These are phyloP conservation scores for Saturnia pavonia DNA, from an alignment of 2,888 invertebrate species.

Conservation along the genomic window DNA sequence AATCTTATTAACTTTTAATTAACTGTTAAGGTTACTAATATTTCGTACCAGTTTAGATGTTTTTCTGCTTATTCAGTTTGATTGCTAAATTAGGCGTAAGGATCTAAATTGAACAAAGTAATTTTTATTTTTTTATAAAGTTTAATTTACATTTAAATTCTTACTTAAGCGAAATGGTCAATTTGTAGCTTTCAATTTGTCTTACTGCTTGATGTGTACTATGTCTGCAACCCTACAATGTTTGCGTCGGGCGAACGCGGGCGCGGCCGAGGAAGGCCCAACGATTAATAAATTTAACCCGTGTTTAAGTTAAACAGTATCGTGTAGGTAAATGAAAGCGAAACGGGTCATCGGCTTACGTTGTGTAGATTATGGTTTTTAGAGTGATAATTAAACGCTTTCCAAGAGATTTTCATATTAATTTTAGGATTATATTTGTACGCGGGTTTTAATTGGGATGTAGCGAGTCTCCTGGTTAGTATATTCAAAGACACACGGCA, in stretches of 20 bases:
- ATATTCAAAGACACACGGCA: neutral
- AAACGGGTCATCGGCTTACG: slow-evolving; percentile 42
- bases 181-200: slow-evolving; percentile 2
- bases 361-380: slow-evolving; percentile 43
- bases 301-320: slow-evolving; percentile 59
- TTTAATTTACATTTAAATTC: neutral
- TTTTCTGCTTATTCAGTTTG: no score
- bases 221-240: slow-evolving; percentile 34
- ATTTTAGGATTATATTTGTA: slow-evolving; percentile 25
- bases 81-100: no score
- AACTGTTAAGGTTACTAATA: no score
- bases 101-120: no score
- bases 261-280: slow-evolving; percentile 37
- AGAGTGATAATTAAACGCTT: slow-evolving; percentile 43
- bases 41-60: no score
- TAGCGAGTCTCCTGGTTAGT: neutral
- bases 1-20: no score
- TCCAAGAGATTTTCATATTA: slow-evolving; percentile 24
- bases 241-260: slow-evolving; percentile 50
- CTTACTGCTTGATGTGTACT: slow-evolving; percentile 25
- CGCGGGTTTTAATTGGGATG: neutral
- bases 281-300: slow-evolving; percentile 66
- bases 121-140: no score
- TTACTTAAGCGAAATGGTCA: no score
- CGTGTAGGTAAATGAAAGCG: slow-evolving; percentile 40